Conservation (phyloP, 1,140 invertebrate species). For the Bombus sibiricus region DNA sequence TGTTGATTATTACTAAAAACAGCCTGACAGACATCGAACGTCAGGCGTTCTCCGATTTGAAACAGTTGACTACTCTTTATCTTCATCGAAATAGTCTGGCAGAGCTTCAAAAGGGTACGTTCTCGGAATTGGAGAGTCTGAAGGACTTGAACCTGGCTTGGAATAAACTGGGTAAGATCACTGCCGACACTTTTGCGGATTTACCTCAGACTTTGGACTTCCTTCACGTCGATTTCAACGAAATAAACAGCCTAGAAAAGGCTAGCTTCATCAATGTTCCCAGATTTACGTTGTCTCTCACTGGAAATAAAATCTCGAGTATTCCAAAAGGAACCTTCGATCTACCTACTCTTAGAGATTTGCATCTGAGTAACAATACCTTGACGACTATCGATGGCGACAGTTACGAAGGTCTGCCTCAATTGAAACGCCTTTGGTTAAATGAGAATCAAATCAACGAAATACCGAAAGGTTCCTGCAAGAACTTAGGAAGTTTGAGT, state of each 20-base stretch:
- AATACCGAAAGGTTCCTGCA: conserved; percentile 61
- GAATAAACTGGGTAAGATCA: conserved; percentile 62
- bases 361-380: conserved; percentile 63
- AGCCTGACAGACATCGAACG: conserved; percentile 52
- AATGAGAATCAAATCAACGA: conserved; percentile 58
- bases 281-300: conserved; percentile 56
- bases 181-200: conserved; percentile 46
- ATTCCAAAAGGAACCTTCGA: conserved; percentile 60
- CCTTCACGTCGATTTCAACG: conserved; percentile 64
- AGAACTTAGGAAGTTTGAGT: conserved; percentile 58
- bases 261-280: conserved; percentile 62
- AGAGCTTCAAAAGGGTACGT: conserved; percentile 44
- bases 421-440: conserved; percentile 57
- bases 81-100: conserved; percentile 60
- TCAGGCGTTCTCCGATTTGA: conserved; percentile 50
- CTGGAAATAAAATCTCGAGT: conserved; percentile 62
- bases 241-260: conserved; percentile 60
- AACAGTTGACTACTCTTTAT: conserved; percentile 49
- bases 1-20: conserved; percentile 59
- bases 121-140: conserved; percentile 56
- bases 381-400: conserved; percentile 65
- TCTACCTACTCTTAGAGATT: conserved; percentile 54
- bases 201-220: conserved; percentile 57
- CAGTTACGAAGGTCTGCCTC: conserved; percentile 57
- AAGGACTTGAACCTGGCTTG: conserved; percentile 60